A percentile compares a stretch with the other conserved stretches of the same genome.
Evolutionary conservation across 2,888 invertebrate genomes (phyloP).

Genomic region (Chloroclysta siterata): DNA sequence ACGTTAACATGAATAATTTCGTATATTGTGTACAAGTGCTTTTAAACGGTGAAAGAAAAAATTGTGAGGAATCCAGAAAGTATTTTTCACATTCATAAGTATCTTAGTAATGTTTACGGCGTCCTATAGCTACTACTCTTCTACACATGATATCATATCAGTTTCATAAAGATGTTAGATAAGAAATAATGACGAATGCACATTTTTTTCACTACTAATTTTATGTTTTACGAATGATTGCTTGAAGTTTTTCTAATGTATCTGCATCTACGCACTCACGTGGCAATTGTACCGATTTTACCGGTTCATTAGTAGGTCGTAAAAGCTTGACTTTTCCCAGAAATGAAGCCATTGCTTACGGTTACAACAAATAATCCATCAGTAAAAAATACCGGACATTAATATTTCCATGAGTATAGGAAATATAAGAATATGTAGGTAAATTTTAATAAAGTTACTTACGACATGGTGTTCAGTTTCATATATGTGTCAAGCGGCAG

Average conservation of each 20-base stretch:
- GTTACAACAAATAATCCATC: slow-evolving; percentile 12
- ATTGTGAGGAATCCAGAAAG: no score
- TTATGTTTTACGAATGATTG: background rate
- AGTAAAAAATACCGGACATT: slow-evolving; percentile 15
- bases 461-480: slow-evolving; percentile 80
- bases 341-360: slow-evolving; percentile 13
- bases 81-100: no score
- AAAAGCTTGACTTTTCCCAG: slow-evolving; percentile 16
- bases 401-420: no score
- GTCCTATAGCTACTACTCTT: no score
- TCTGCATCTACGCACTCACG: background rate
- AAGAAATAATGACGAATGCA: no score
- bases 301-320: slow-evolving; percentile 24
- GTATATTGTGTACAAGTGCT: no score
- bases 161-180: no score
- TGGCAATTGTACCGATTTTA: slow-evolving; percentile 22
- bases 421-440: background rate
- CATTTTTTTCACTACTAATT: no score
- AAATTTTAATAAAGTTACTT: slow-evolving; percentile 55
- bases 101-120: no score
- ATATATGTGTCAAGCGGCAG: slow-evolving; percentile 73
- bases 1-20: no score
- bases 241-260: background rate
- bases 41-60: no score
- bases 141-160: no score